Evolutionary conservation across 2,113 vertebrate species (phyloP).

Genomic region (Nannospalax galili): DNA sequence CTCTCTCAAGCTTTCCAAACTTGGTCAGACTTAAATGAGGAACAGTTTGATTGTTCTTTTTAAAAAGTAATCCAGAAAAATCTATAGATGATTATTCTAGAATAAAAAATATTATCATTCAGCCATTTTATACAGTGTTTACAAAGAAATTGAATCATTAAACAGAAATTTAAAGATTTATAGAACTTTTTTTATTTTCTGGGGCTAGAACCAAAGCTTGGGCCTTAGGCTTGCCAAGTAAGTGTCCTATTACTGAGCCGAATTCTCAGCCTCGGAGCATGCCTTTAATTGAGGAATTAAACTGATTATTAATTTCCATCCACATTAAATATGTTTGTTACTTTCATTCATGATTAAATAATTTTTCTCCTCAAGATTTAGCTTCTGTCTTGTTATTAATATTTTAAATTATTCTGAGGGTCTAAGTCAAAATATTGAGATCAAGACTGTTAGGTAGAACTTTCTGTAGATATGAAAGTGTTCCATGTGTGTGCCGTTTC

Average conservation of each 20-base stretch:
- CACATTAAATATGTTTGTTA: neutral
- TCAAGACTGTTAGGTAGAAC: neutral
- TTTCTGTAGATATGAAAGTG: no score
- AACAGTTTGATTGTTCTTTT: slow-evolving; percentile 27
- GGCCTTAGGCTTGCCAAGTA: no score
- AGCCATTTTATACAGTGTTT: neutral
- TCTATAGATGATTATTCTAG: neutral
- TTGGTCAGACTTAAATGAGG: slow-evolving; percentile 8
- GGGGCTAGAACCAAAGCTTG: neutral
- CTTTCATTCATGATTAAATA: neutral
- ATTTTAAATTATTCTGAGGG: neutral
- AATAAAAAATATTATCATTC: neutral
- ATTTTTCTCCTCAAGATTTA: neutral
- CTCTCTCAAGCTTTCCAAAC: neutral
- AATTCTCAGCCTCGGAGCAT: neutral
- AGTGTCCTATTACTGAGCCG: neutral
- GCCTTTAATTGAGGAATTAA: neutral
- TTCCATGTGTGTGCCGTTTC: neutral
- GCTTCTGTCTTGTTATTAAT: slow-evolving; percentile 23
- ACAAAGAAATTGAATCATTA: neutral
- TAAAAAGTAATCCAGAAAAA: slow-evolving; percentile 1
- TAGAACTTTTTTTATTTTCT: neutral
- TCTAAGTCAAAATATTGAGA: neutral
- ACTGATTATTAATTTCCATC: neutral
- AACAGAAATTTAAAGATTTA: neutral